Conservation (phyloP, 2,797 vertebrate genomes). For the Darevskia mixta region DNA sequence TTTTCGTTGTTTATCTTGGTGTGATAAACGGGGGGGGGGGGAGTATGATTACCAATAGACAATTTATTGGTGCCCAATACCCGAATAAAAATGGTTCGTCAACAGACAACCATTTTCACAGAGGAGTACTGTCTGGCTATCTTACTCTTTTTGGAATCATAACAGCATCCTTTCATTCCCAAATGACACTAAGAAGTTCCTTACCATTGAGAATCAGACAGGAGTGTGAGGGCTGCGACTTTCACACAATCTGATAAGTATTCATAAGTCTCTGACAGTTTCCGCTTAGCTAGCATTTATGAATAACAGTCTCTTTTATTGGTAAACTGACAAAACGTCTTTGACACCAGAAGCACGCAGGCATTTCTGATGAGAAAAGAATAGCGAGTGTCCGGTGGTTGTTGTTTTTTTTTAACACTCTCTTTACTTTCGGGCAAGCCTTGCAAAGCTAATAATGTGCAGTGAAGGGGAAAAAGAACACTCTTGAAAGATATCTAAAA, state of each 20-base stretch:
- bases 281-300: conserved; percentile 44
- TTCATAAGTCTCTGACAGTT: conserved; percentile 62
- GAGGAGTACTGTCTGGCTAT: conserved; percentile 52
- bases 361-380: conserved; percentile 30
- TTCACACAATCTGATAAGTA: conserved; percentile 69
- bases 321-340: conserved; percentile 66
- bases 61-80: conserved; percentile 64
- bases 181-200: conserved; percentile 61
- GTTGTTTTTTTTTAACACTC: conserved; percentile 42
- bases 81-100: conserved; percentile 64
- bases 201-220: conserved; percentile 61
- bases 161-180: conserved; percentile 68
- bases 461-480: conserved; percentile 56
- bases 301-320: conserved; percentile 59
- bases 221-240: conserved; percentile 56
- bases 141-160: conserved; percentile 62
- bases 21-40: conserved; percentile 38
- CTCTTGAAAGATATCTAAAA: conserved; percentile 47
- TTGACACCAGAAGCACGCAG: conserved; percentile 49
- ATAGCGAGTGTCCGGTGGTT: not conserved
- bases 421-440: conserved; percentile 57
- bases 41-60: conserved; percentile 51
- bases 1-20: conserved; percentile 50
- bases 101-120: conserved; percentile 61
- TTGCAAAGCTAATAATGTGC: conserved; percentile 57